Evolutionary conservation across 2,888 invertebrate species (phyloP).

Genomic region (Colletes collaris): DNA sequence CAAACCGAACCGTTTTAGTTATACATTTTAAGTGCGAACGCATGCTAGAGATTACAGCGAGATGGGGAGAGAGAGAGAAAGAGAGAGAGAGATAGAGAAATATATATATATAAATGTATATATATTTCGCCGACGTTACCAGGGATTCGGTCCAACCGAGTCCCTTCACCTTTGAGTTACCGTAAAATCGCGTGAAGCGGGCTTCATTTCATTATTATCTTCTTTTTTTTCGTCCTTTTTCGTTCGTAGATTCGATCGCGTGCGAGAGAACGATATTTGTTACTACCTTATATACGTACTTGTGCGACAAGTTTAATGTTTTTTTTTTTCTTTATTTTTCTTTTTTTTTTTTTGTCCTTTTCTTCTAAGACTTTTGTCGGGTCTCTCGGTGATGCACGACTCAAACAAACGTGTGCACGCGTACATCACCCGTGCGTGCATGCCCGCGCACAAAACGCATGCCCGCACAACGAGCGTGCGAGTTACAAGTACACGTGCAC

Average conservation of each 20-base stretch:
- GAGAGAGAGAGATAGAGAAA: slow-evolving; percentile 9
- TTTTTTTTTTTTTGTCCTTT: not conserved
- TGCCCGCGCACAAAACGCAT: slow-evolving; percentile 18
- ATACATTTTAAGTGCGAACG: slow-evolving; percentile 39
- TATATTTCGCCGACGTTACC: slow-evolving; percentile 61
- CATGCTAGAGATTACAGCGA: slow-evolving; percentile 25
- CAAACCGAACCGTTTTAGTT: slow-evolving; percentile 35
- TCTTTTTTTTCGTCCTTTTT: slow-evolving; percentile 23
- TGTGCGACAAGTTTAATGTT: slow-evolving; percentile 47
- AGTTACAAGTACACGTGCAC: slow-evolving; percentile 45
- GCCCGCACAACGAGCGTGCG: slow-evolving; percentile 48
- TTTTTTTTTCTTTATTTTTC: slow-evolving; percentile 1
- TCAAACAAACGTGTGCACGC: slow-evolving; percentile 45
- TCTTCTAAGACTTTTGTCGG: slow-evolving; percentile 53
- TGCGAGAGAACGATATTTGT: slow-evolving; percentile 52
- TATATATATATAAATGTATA: slow-evolving; percentile 18
- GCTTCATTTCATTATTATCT: slow-evolving; percentile 56
- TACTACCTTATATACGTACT: slow-evolving; percentile 55
- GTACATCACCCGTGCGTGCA: slow-evolving; percentile 33
- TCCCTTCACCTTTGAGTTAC: slow-evolving; percentile 60
- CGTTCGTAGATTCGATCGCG: slow-evolving; percentile 54
- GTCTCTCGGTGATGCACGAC: slow-evolving; percentile 62
- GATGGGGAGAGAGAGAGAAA: slow-evolving; percentile 23
- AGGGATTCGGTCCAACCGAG: slow-evolving; percentile 48
- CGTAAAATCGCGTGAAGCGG: slow-evolving; percentile 68